These are phyloP conservation scores for Conistra vaccinii DNA, from an alignment of 2,888 invertebrate genomes.

Conservation along the genomic window DNA sequence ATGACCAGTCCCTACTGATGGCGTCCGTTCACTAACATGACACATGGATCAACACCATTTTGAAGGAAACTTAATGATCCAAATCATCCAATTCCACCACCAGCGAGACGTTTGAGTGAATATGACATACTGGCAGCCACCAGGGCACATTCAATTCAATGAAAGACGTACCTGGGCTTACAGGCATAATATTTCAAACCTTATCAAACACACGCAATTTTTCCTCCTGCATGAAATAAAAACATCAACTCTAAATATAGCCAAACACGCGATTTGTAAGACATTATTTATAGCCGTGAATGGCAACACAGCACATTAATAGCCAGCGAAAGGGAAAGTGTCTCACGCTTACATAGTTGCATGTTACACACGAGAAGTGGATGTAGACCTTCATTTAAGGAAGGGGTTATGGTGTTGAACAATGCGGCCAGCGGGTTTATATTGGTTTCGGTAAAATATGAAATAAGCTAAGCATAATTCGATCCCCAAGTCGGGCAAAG, in stretches of 20 bases:
- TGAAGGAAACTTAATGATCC: too few species aligned
- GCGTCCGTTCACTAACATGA: too few species aligned
- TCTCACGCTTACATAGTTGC: slow-evolving; percentile 37
- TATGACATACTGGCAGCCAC: too few species aligned
- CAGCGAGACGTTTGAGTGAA: too few species aligned
- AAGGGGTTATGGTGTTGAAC: background rate
- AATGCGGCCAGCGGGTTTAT: background rate
- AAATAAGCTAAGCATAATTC: too few species aligned
- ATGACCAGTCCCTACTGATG: too few species aligned
- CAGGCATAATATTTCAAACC: background rate
- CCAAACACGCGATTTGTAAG: slow-evolving; percentile 46
- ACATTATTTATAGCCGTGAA: slow-evolving; percentile 46
- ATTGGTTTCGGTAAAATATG: background rate
- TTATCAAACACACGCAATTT: background rate
- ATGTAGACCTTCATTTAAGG: slow-evolving; percentile 13
- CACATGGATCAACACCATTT: too few species aligned
- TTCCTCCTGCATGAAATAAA: slow-evolving; percentile 20
- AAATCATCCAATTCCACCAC: too few species aligned
- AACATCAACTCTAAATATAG: slow-evolving; percentile 33
- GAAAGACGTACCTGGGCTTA: background rate
- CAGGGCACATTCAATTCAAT: too few species aligned
- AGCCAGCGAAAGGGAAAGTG: slow-evolving; percentile 40
- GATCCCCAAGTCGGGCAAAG: background rate
- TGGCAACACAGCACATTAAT: slow-evolving; percentile 28
- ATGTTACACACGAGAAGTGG: slow-evolving; percentile 23